These are phyloP conservation scores for Belonocnema kinseyi DNA, from an alignment of 1,140 invertebrate species.

Conservation along the genomic window DNA sequence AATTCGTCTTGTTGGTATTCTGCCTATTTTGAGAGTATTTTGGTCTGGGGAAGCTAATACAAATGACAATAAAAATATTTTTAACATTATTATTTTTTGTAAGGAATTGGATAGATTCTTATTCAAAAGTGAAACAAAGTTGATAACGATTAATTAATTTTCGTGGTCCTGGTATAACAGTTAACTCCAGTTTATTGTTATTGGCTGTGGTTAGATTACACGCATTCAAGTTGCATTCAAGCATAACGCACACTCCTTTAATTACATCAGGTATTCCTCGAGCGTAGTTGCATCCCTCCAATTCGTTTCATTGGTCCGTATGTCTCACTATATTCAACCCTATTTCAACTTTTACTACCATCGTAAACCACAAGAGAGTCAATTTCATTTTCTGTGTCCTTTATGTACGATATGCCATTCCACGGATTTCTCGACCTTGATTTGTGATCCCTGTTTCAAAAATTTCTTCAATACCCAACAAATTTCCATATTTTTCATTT, in stretches of 20 bases:
- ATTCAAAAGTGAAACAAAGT: background rate
- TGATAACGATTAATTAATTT: background rate
- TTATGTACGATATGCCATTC: background rate
- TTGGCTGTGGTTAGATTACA: constrained; percentile 27
- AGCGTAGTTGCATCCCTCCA: constrained; percentile 16
- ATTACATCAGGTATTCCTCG: constrained; percentile 26
- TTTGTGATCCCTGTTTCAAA: too few species aligned
- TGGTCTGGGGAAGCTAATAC: too few species aligned
- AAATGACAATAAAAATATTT: too few species aligned
- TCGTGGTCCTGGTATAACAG: background rate
- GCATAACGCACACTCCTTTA: constrained; percentile 30
- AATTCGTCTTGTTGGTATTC: too few species aligned
- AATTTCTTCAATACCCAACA: too few species aligned
- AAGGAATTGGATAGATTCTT: background rate
- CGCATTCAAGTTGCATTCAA: constrained; percentile 20
- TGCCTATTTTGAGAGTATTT: too few species aligned
- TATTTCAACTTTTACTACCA: constrained; percentile 22
- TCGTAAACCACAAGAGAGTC: constrained; percentile 28
- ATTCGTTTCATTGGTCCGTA: constrained; percentile 30
- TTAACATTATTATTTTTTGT: too few species aligned
- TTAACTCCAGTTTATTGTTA: constrained; percentile 25
- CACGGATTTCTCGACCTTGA: background rate
- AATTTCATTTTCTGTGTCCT: constrained; percentile 15
- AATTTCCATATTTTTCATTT: too few species aligned
- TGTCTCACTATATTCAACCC: constrained; percentile 19